Base-by-base conservation (phyloP, 2,888 invertebrate species). In the Lasioglossum villosulum region DNA sequence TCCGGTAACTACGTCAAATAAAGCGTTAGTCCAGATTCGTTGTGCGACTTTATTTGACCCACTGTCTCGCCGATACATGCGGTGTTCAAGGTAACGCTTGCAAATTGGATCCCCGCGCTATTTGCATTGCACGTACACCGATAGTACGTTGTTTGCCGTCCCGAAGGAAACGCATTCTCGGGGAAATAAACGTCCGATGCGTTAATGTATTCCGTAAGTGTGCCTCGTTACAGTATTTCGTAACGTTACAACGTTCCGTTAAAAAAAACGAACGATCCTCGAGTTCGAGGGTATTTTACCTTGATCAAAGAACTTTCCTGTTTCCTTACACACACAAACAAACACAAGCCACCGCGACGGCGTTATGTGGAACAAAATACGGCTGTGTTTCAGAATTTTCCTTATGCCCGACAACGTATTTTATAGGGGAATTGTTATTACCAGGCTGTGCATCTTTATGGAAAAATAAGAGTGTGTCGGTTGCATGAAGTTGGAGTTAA, bases 151-250 rank as follows among this genome's bases (percentile, higher is more conserved):
- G 80, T 56, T 80, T 45, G 52, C 27, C 34, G 12, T 34, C 42
- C 12, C 68, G 37, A 76, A 76, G 48, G 68, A 68, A 76, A 76
- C 37, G 37, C 19, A n/a, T 76, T 76, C 48, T 23, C 39, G n/a
- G 71, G 34, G 80, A 74, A 81, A 83, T 80, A 42, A 81, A 66
- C 83, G 71, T 59, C 48, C 82, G 70, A 80, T 71, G 70, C 81
- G 74, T 82, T 82, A 74, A 80, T 45, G 80, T 71, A 80, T 82
- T 82, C 68, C 59, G 45, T 27, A 75, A 75, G 82, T 37, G 74
- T 59, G 82, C 70, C 75, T 48, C 48, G 75, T 80, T 80, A 70
- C 48, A 14, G 74, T 37, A 19, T 30, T 56, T 70, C 30, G 37
- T 42, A 59, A 37, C 23, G 30, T 37, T 16, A 19, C 27, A 5